A percentile compares a stretch with the other conserved stretches of the same genome.
Conservation (phyloP, 2,797 vertebrate genomes). For the Sebastiscus tertius region DNA sequence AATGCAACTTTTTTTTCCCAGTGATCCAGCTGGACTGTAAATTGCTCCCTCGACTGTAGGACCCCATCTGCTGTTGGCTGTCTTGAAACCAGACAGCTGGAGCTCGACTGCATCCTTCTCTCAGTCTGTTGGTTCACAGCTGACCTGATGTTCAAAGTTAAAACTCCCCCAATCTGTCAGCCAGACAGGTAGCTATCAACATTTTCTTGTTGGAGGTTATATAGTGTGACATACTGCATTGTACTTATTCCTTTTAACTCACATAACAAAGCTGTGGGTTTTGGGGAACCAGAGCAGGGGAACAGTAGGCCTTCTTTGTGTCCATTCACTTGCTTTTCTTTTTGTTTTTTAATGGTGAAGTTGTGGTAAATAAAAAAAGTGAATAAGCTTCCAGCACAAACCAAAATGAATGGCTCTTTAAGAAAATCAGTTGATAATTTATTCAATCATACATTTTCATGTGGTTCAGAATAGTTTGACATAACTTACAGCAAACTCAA, state of each 20-base stretch:
- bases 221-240: neutral
- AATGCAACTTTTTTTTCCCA: neutral
- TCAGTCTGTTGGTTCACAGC: constrained; percentile 36
- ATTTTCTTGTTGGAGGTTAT: neutral
- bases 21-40: constrained; percentile 12
- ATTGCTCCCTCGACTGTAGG: neutral
- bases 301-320: neutral
- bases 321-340: neutral
- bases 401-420: neutral
- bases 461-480: neutral
- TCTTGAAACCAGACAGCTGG: constrained; percentile 48
- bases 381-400: neutral
- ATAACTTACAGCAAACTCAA: neutral
- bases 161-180: constrained; percentile 38
- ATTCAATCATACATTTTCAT: neutral
- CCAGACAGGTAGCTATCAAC: constrained; percentile 37
- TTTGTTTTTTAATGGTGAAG: neutral
- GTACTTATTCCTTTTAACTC: neutral
- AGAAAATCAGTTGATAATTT: neutral
- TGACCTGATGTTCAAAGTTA: constrained; percentile 55
- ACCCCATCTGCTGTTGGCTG: constrained; percentile 45
- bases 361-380: neutral
- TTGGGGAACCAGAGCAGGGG: neutral
- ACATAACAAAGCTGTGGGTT: neutral
- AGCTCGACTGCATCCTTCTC: constrained; percentile 12